Evolutionary conservation across 2,797 vertebrate species (phyloP), one percentile per base, ranked within the genome.

Genomic region (Ptychobarbus kaznakovi): DNA sequence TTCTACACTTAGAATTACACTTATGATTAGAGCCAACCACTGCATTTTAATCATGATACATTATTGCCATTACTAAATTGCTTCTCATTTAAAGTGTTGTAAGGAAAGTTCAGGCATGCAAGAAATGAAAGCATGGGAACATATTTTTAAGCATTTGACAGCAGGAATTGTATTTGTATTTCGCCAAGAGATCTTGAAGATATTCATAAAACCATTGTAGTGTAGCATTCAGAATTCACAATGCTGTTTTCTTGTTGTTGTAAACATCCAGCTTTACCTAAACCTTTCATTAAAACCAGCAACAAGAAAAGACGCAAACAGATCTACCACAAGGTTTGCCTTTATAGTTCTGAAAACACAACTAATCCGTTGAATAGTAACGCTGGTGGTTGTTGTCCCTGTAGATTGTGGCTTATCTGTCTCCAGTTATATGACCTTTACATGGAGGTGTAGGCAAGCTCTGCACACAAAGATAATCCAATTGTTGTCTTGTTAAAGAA

Each of bases 401-500:
- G 51, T 79, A 81, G 85, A 84, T 49, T 78, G 80, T 49, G 89
- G 89, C 88, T 95, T 95, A 93, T 94, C 92, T 86, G 88, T 88
- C 86, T 88, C 74, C 81, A 87, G 89, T 89, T 92, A 89, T 93
- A 89, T 95, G 93, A 95, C 94, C 92, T 95, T 94, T 94, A 92
- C 92, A 93, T 91, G 87, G 89, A 86, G 88, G 86, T 87, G 90
- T 88, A 78, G 87, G 86, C 51, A 83, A 83, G 85, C 90, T 89
- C 78, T 91, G 86, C 88, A 85, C 86, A 86, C 86, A 79, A 89
- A 89, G 90, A 90, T 93, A 93, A 93, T 91, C 89, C 77, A 80
- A 90, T 93, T 93, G 92, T 93, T 92, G 89, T 91, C 87, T 85
- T 83, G 84, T 85, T 87, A 86, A 88, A 90, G 89, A 92, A 94